Evolutionary conservation across 2,113 vertebrate species (phyloP), one percentile per base, ranked within the genome.

Genomic region (Corythornis cristatus): DNA sequence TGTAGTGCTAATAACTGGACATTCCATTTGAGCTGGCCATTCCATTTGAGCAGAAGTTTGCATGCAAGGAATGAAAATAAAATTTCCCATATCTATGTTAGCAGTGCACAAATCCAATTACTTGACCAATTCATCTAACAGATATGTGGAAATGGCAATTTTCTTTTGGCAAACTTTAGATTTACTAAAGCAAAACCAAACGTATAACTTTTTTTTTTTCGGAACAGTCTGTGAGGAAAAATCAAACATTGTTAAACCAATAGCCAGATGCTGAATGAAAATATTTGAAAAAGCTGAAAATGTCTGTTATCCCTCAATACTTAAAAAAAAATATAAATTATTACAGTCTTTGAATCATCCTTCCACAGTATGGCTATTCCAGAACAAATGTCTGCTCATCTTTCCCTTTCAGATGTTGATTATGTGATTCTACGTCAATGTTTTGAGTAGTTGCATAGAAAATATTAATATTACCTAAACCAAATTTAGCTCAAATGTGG

Each of bases 271-370:
- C 18, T 33, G 54, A 83, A 80, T 35, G 33, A 62, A 79, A 85
- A 61, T 25, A 23, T 76, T 86, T 77, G 42, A 83, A 90, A 90
- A 93, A 58, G 50, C 23, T 45, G 42, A 73, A 93, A 94, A 79
- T 80, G 45, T 8, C 67, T 61, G 16, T 11, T 37, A 68, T 46
- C 11, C 8, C 7, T 73, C 58, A 77, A 57, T 80, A 68, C 11
- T 70, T 62, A 3, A 60, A 78, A 50, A 60, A 57, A 57, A 33
- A 17, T 11, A 50, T 16, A 31, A 51, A 53, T 15, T 42, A n/a
- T 78, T 80, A 6, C 23, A 65, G n/a, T 13, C 21, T 70, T 70
- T 80, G 45, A 57, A 61, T 68, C 31, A 68, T 73, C 61, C 26
- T 88, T 73, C 53, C 26, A 68, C 19, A 67, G 16, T 11, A 45